phyloP scores from a whole-genome alignment of 2,888 invertebrate genomes.

The Pristionchus entomophagus region DNA sequence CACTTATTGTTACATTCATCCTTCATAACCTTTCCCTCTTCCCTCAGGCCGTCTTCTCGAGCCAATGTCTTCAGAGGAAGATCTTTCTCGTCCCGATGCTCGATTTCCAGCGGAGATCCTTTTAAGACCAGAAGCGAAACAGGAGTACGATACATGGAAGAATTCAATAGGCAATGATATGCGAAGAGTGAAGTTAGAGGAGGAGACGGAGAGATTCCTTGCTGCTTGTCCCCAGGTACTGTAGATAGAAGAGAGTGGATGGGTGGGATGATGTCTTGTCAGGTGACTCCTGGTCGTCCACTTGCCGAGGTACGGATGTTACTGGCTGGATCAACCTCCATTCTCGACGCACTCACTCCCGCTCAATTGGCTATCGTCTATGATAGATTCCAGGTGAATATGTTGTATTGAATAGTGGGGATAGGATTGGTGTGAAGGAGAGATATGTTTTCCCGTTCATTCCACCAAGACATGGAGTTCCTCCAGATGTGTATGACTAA shows the following conservation, averaged over 20 bases:
- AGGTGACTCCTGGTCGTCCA: constrained; percentile 58
- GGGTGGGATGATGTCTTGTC: not conserved
- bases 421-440: too few species aligned
- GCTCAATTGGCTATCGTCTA: constrained; percentile 60
- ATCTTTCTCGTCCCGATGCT: constrained; percentile 43
- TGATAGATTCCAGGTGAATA: constrained; percentile 59
- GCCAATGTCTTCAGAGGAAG: constrained; percentile 6
- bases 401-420: not conserved
- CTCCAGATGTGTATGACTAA: constrained; percentile 26
- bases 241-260: not conserved
- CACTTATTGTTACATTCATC: not conserved
- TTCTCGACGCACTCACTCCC: constrained; percentile 58
- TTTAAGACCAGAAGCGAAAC: constrained; percentile 52
- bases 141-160: constrained; percentile 50
- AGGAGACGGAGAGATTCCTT: constrained; percentile 58
- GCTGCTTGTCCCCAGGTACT: constrained; percentile 51
- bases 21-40: too few species aligned
- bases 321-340: constrained; percentile 46
- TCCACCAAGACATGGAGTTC: constrained; percentile 15
- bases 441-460: not conserved
- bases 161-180: constrained; percentile 49
- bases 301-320: constrained; percentile 54
- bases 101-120: constrained; percentile 59
- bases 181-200: constrained; percentile 54
- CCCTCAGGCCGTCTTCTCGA: constrained; percentile 39